A percentile compares a stretch with the other conserved stretches of the same genome.
These are phyloP conservation scores for Horisme vitalbata DNA, from an alignment of 2,888 invertebrate genomes.

Conservation along the genomic window DNA sequence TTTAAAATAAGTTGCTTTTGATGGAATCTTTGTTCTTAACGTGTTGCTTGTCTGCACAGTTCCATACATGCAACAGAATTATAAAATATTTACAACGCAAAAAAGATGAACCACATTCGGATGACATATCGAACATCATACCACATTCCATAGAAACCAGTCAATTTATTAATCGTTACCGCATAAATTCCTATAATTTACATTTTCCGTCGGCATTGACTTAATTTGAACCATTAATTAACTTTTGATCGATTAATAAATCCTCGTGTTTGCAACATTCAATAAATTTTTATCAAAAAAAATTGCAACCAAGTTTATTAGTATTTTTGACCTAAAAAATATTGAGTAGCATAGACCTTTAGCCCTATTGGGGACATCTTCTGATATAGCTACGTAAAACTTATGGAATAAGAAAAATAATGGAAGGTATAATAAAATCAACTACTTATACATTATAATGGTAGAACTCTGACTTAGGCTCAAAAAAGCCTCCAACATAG, in stretches of 20 bases:
- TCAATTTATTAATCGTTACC: slow-evolving; percentile 37
- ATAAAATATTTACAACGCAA: slow-evolving; percentile 31
- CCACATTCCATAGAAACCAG: slow-evolving; percentile 47
- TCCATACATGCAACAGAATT: not conserved
- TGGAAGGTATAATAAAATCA: too few relatives aligned
- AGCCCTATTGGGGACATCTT: too few relatives aligned
- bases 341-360: too few relatives aligned
- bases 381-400: too few relatives aligned
- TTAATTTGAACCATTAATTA: slow-evolving; percentile 25
- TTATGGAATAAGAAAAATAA: too few relatives aligned
- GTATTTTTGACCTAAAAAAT: too few relatives aligned
- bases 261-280: slow-evolving; percentile 12
- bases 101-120: slow-evolving; percentile 33
- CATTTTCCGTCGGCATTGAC: slow-evolving; percentile 39
- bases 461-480: too few relatives aligned
- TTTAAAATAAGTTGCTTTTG: too few relatives aligned
- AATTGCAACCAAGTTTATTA: too few relatives aligned
- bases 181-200: slow-evolving; percentile 40
- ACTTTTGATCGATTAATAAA: slow-evolving; percentile 15
- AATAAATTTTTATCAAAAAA: too few relatives aligned
- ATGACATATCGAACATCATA: slow-evolving; percentile 40
- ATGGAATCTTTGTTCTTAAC: not conserved
- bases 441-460: too few relatives aligned
- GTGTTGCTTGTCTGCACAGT: not conserved
- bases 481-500: too few relatives aligned